Evolutionary conservation across 2,797 vertebrate species (phyloP), one percentile per base, ranked within the genome.

Genomic region (Gouania willdenowi): DNA sequence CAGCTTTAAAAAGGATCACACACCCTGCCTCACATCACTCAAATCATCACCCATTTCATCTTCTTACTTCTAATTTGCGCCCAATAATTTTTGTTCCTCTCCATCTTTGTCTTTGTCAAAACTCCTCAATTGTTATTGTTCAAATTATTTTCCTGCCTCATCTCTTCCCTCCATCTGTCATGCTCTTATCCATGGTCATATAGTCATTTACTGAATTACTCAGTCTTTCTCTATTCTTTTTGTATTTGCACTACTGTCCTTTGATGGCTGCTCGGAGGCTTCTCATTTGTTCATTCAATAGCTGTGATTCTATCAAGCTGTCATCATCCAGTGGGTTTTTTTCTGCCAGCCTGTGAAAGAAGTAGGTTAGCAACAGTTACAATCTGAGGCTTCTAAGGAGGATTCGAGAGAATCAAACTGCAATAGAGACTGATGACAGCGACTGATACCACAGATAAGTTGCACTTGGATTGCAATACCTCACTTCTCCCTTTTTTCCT

Each of bases 31-130:
- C 25, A 29, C 34, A 58, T 56, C 48, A 32, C 34, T 56, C 60
- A 75, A 61, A 78, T 78, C 64, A 65, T 42, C 25, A 23, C 30
- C 58, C 53, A 10, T 69, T 67, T 67, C 53, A 56, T 66, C 68
- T 50, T 42, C 50, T 48, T 40, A 13, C 36, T n/a, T n/a, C n/a
- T n/a, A 29, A 48, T 41, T 60, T 54, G 33, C 39, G 63, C 29
- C 48, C 32, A 27, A 40, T n/a, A n/a, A 29, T 41, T n/a, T 5
- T 50, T 80, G 47, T 39, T 36, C 41, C 40, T 32, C 58, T 37
- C 35, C 8, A 8, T 61, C 57, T 52, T 48, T 43, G 34, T 75
- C 70, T 54, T n/a, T n/a, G 48, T 56, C 57, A 9, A 3, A 50
- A 55, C 41, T 39, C 53, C 26, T 40, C 30, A 55, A 16, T 15